These are phyloP conservation scores for Melanotaenia nigrans DNA, from an alignment of 2,797 vertebrate genomes.

Conservation along the genomic window DNA sequence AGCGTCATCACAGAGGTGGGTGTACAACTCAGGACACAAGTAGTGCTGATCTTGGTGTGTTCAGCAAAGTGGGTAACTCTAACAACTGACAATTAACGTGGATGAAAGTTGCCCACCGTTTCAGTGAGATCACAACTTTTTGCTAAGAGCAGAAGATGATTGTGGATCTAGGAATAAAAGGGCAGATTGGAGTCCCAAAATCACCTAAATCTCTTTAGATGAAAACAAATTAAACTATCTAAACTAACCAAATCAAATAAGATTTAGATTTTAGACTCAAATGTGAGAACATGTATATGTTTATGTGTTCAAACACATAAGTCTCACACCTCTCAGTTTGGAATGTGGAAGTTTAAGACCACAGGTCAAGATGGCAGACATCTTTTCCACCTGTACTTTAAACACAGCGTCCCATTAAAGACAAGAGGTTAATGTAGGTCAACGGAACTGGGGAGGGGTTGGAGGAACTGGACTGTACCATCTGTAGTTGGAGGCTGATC, in stretches of 20 bases:
- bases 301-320: conserved; percentile 44
- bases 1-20: not conserved
- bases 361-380: conserved; percentile 61
- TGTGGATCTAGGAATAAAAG: not conserved
- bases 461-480: conserved; percentile 27
- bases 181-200: not conserved
- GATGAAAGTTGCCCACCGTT: not conserved
- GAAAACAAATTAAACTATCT: too few species aligned
- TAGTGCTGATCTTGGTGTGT: not conserved
- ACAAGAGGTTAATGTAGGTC: conserved; percentile 56
- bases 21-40: not conserved
- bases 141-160: not conserved
- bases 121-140: not conserved
- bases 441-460: conserved; percentile 8
- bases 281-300: conserved; percentile 36
- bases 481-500: conserved; percentile 34
- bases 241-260: too few species aligned
- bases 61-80: not conserved
- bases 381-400: conserved; percentile 62
- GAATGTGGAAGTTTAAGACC: conserved; percentile 66
- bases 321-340: conserved; percentile 29
- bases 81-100: not conserved
- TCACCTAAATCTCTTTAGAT: not conserved
- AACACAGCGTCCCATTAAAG: conserved; percentile 56
- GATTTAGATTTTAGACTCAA: conserved; percentile 4